Conservation (phyloP, 2,888 invertebrate genomes). For the Hymenopus coronatus region DNA sequence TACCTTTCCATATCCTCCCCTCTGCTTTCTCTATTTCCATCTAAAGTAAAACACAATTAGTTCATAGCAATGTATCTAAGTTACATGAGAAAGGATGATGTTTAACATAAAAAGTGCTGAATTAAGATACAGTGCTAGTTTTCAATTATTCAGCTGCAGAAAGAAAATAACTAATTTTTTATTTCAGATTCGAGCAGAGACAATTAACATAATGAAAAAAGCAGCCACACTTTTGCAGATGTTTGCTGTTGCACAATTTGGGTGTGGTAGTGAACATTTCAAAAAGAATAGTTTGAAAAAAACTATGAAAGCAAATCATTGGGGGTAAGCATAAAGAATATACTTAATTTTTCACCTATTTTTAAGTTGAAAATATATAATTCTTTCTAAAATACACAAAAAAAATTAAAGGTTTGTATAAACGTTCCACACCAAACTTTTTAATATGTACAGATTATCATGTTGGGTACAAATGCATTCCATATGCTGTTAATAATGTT, state of each 20-base stretch:
- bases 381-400: too few species aligned
- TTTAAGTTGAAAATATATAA: too few species aligned
- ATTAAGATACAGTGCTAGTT: neutral
- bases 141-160: neutral
- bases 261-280: constrained; percentile 68
- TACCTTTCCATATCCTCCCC: too few species aligned
- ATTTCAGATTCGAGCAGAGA: constrained; percentile 50
- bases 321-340: constrained; percentile 62
- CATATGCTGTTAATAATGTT: too few species aligned
- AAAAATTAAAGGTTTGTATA: too few species aligned
- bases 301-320: constrained; percentile 83
- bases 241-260: constrained; percentile 88
- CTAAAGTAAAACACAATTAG: too few species aligned
- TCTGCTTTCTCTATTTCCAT: too few species aligned
- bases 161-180: constrained; percentile 13
- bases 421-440: too few species aligned
- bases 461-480: too few species aligned
- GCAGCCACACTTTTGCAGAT: constrained; percentile 88
- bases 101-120: neutral
- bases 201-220: constrained; percentile 77
- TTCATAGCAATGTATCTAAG: neutral
- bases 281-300: constrained; percentile 80
- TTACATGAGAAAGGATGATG: neutral
- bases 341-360: too few species aligned
- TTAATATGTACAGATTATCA: too few species aligned